Evolutionary conservation across 2,113 vertebrate genomes (phyloP).

Genomic region (Pachyramphus minor): DNA sequence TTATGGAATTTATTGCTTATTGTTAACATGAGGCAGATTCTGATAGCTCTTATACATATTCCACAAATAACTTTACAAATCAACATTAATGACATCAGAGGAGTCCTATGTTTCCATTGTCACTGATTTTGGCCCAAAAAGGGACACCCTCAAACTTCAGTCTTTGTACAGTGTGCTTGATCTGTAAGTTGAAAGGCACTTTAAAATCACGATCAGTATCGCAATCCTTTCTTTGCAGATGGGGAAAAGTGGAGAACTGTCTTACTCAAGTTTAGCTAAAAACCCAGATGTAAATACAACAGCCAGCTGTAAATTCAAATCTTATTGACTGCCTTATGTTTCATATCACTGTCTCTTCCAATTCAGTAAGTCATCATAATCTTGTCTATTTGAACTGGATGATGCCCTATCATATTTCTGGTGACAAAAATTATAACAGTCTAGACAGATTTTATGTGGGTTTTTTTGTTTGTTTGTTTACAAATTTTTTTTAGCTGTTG

Average conservation of each 20-base stretch:
- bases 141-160: neutral
- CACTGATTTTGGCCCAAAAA: neutral
- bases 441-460: neutral
- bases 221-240: neutral
- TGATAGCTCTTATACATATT: neutral
- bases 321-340: neutral
- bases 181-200: neutral
- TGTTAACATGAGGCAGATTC: neutral
- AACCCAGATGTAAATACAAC: neutral
- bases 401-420: neutral
- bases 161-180: neutral
- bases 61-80: neutral
- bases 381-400: neutral
- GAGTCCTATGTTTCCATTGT: fast-evolving
- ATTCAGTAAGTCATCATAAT: neutral
- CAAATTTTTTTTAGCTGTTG: fast-evolving
- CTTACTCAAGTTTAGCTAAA: neutral
- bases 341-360: neutral
- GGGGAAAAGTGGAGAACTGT: neutral
- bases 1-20: neutral
- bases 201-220: neutral
- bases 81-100: neutral
- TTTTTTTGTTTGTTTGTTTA: neutral
- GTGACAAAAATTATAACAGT: neutral
- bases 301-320: neutral